phyloP scores from a whole-genome alignment of 2,113 vertebrate species.

The Alligator sinensis region DNA sequence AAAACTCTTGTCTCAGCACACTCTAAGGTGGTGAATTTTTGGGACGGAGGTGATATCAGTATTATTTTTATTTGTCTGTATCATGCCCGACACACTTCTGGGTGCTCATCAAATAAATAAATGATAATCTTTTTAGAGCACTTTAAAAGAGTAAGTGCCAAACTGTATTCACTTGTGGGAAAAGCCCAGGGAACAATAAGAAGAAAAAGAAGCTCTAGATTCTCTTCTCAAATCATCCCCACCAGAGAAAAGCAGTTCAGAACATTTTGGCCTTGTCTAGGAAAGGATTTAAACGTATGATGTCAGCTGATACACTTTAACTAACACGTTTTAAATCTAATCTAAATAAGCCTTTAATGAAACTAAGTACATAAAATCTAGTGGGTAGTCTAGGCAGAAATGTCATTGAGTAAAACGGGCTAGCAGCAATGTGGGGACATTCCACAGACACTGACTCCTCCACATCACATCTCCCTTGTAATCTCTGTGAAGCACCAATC shows the following conservation, averaged over 20 bases:
- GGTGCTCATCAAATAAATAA: neutral
- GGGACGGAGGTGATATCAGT: neutral
- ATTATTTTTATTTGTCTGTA: neutral
- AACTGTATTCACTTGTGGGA: neutral
- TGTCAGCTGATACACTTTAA: neutral
- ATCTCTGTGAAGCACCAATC: neutral
- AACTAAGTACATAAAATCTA: neutral
- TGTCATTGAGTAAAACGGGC: neutral
- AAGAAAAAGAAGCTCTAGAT: neutral
- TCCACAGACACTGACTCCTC: neutral
- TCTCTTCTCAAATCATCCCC: neutral
- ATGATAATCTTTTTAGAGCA: neutral
- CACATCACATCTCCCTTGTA: neutral
- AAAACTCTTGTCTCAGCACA: neutral
- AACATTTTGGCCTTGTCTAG: neutral
- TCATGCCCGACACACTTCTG: neutral
- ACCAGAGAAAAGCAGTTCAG: neutral
- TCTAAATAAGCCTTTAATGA: neutral
- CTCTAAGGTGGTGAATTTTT: neutral
- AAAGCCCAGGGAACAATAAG: rapidly evolving
- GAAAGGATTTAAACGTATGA: neutral
- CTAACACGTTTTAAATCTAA: neutral
- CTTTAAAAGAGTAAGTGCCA: neutral
- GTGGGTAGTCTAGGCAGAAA: neutral
- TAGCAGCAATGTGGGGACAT: neutral